These are phyloP conservation scores for Polypterus senegalus DNA, from an alignment of 2,113 vertebrate species.

Conservation along the genomic window DNA sequence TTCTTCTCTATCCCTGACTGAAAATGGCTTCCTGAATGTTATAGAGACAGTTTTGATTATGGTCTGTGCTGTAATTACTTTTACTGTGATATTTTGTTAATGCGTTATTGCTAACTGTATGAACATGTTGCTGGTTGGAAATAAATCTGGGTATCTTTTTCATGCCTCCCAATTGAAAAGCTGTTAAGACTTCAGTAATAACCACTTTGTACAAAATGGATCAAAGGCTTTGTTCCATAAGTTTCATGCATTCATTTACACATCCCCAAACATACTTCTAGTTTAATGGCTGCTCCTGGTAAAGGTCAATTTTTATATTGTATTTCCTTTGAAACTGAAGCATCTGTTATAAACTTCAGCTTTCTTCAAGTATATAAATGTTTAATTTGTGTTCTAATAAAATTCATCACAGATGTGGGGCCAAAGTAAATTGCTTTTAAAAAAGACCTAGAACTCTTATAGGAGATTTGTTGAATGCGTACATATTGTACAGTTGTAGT, in stretches of 20 bases:
- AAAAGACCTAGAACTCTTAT: constrained; percentile 11
- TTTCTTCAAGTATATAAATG: background rate
- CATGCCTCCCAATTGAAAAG: no score
- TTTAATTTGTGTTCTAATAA: constrained; percentile 5
- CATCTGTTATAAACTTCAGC: constrained; percentile 16
- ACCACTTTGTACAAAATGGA: background rate
- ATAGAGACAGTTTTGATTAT: no score
- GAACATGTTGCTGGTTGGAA: no score
- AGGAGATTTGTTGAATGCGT: constrained; percentile 12
- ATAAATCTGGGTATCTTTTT: no score
- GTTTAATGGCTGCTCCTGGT: constrained; percentile 9
- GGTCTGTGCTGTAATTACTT: no score
- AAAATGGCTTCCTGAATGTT: no score
- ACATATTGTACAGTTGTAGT: constrained; percentile 4
- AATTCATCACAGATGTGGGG: constrained; percentile 22
- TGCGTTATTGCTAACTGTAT: no score
- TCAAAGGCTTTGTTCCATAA: background rate
- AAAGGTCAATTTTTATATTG: constrained; percentile 8
- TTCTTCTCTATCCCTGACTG: no score
- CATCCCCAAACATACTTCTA: constrained; percentile 6
- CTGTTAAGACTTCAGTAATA: background rate
- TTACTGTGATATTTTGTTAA: no score
- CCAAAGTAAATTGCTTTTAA: constrained; percentile 14
- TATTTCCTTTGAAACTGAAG: constrained; percentile 17
- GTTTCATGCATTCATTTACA: background rate